Evolutionary conservation across 2,797 vertebrate species (phyloP).

Genomic region (Acanthiza pusilla): DNA sequence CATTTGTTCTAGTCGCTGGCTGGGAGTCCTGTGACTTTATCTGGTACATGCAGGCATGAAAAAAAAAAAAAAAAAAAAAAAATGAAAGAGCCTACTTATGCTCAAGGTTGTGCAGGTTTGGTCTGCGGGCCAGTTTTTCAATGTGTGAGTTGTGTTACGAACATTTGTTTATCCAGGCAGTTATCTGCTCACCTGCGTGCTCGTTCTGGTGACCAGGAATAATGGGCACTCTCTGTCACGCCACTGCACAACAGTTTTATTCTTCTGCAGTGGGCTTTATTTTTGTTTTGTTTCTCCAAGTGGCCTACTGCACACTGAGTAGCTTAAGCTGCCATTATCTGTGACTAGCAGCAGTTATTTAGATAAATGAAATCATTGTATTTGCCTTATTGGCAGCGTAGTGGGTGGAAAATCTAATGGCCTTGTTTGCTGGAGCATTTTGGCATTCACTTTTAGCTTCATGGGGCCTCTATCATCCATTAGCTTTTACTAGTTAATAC

Average conservation of each 20-base stretch:
- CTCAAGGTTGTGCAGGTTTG: neutral
- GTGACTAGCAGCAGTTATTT: neutral
- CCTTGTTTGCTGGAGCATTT: neutral
- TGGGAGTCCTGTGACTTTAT: neutral
- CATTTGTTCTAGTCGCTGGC: neutral
- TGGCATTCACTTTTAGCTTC: neutral
- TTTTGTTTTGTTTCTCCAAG: neutral
- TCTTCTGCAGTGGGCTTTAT: neutral
- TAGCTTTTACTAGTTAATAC: neutral
- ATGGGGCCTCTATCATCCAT: neutral
- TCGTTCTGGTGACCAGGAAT: neutral
- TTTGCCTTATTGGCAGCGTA: neutral
- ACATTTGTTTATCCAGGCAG: neutral
- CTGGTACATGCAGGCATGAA: neutral
- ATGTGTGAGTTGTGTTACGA: neutral
- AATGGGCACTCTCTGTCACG: fast-evolving
- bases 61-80: neutral
- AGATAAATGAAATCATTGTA: slow-evolving; percentile 2
- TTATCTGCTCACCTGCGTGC: neutral
- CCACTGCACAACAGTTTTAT: neutral
- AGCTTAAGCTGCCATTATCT: slow-evolving; percentile 23
- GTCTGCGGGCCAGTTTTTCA: neutral
- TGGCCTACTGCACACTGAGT: neutral
- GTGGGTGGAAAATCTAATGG: neutral
- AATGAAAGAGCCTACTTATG: neutral